A percentile compares a stretch with the other conserved stretches of the same genome.
Conservation (phyloP, 2,113 vertebrate genomes). For the Microtus pennsylvanicus region DNA sequence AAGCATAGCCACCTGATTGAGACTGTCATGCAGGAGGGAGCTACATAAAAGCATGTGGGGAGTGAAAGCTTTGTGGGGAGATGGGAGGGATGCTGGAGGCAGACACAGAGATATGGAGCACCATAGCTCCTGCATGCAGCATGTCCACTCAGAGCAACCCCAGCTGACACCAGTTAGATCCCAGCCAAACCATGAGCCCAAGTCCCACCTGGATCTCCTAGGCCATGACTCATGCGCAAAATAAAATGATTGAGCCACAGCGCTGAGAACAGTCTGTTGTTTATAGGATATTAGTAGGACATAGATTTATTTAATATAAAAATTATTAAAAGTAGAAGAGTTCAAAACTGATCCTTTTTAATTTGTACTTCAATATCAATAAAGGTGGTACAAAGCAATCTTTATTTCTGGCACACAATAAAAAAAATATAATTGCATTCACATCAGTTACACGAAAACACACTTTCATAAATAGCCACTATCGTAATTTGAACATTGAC, state of each 20-base stretch:
- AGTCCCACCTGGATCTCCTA: not conserved
- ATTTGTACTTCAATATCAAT: conserved; percentile 49
- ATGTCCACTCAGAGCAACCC: not conserved
- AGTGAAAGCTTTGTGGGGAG: not conserved
- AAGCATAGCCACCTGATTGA: not conserved
- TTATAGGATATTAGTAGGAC: not conserved
- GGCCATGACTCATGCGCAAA: not conserved
- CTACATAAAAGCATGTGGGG: not conserved
- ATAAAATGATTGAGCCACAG: not conserved
- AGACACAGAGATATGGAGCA: not conserved
- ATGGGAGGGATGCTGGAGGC: not conserved
- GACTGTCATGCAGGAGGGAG: not conserved
- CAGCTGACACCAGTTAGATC: not conserved
- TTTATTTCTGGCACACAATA: not conserved
- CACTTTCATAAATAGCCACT: conserved; percentile 12
- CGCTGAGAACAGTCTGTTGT: not conserved
- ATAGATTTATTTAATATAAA: not conserved
- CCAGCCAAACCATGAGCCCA: not conserved
- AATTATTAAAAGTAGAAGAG: conserved; percentile 53
- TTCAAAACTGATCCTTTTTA: conserved; percentile 32
- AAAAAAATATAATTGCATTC: conserved; percentile 57
- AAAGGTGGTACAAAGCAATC: not conserved
- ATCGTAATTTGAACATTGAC: conserved; percentile 64
- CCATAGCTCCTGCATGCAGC: not conserved
- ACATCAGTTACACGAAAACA: conserved; percentile 52